phyloP scores from a whole-genome alignment of 2,797 vertebrate genomes.

The Diplodus sargus region DNA sequence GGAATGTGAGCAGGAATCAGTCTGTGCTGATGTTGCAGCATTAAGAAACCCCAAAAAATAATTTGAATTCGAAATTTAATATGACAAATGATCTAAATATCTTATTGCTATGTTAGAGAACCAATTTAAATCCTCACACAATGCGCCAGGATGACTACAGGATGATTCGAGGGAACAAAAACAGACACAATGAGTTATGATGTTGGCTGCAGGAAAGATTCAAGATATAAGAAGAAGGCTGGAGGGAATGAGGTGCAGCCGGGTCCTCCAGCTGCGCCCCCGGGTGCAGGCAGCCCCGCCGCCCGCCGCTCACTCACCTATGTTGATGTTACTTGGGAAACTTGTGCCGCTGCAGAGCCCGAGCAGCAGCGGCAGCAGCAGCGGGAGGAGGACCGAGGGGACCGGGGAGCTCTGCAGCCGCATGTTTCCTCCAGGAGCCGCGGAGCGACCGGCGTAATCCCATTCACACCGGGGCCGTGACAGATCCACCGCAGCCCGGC shows the following conservation, averaged over 20 bases:
- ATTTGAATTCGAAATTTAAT: not conserved
- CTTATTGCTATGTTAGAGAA: not conserved
- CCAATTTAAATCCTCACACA: not conserved
- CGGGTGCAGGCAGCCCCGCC: not conserved
- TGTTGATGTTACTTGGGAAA: constrained; percentile 99
- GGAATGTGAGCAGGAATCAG: not conserved
- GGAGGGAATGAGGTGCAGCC: not conserved
- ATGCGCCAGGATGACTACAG: not conserved
- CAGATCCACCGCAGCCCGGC: constrained; percentile 44
- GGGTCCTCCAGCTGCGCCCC: not conserved
- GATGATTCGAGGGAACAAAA: too few relatives aligned
- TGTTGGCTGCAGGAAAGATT: not conserved
- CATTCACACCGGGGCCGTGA: constrained; percentile 82
- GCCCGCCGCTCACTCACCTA: constrained; percentile 88
- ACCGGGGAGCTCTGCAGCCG: constrained; percentile 86
- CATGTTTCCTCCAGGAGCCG: constrained; percentile 94
- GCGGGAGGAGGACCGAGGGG: constrained; percentile 80
- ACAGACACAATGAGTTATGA: not conserved
- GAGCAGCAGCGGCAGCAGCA: constrained; percentile 84
- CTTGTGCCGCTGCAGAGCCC: constrained; percentile 92
- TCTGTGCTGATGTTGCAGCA: not conserved
- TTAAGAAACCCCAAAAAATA: not conserved
- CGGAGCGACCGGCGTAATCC: constrained; percentile 80
- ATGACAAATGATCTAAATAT: not conserved
- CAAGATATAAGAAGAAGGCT: not conserved